Percentiles rank a stretch among this genome's conserved stretches.
These are phyloP conservation scores for Doris montereyensis DNA, from an alignment of 2,888 invertebrate species.

Conservation along the genomic window DNA sequence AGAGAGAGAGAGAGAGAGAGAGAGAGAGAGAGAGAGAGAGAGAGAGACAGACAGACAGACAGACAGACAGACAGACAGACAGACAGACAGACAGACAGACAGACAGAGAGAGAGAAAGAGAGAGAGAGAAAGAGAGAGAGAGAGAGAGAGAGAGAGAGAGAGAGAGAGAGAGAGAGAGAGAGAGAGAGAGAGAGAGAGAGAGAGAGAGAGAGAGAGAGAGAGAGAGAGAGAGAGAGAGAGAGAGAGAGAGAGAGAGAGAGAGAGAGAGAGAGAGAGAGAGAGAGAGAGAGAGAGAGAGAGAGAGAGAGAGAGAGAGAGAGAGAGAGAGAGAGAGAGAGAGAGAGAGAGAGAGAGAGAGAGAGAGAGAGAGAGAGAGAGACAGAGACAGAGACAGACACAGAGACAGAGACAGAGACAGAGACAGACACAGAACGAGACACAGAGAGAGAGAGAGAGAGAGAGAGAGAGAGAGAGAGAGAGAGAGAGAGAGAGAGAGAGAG, in stretches of 20 bases:
- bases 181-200: conserved; percentile 17
- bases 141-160: conserved; percentile 27
- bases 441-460: too few relatives aligned
- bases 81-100: conserved; percentile 26
- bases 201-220: conserved; percentile 33
- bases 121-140: conserved; percentile 9
- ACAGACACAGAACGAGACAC: too few relatives aligned
- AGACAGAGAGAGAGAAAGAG: conserved; percentile 15
- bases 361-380: conserved; percentile 15
- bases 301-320: conserved; percentile 20
- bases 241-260: conserved; percentile 14
- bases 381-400: background rate
- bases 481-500: too few relatives aligned
- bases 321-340: conserved; percentile 24
- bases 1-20: conserved; percentile 28
- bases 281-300: conserved; percentile 15
- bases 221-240: conserved; percentile 28
- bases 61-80: background rate
- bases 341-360: background rate
- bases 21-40: conserved; percentile 20
- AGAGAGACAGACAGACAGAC: conserved; percentile 17
- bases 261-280: too few relatives aligned
- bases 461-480: too few relatives aligned
- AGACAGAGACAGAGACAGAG: too few relatives aligned
- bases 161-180: conserved; percentile 33